Base-by-base conservation (phyloP, 2,113 vertebrate species). In the Mesoclemmys tuberculata region DNA sequence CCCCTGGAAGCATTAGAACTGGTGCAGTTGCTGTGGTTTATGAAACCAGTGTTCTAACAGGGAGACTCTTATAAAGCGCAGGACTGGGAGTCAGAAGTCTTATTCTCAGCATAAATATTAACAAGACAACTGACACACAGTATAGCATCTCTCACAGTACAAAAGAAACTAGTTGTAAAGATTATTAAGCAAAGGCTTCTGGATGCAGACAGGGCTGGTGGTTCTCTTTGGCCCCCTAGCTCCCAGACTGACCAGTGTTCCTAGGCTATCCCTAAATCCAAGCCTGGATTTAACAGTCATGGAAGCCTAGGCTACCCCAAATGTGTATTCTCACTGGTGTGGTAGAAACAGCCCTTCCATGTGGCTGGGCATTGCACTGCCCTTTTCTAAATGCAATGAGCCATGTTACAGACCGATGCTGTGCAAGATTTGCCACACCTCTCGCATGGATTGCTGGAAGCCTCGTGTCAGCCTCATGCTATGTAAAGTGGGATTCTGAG, bases 361-460 rank as follows among this genome's bases (percentile, higher is more conserved):
- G 19, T n/a, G 19, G n/a, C 18, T 38, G n/a, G n/a, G 68, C 35
- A n/a, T 68, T n/a, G 35, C 35, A 71, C n/a, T 38, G 68, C 19
- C 38, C 68, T 24, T 38, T 71, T 71, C 68, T 10, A 71, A 6
- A 46, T 2, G 55, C 2, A 27, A 27, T 22, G 16, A 3, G 49
- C 1, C 54, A 0, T 29, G 44, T 48, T 29, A 44, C 71, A 31
- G 29, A 78, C 13, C 12, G 2, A 51, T 27, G 77, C 2, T 10
- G 8, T 5, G 2, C 7, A 0, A 49, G 75, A 26, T 5, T 4
- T 2, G 55, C 48, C 21, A 22, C 83, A 44, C 31, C 1, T 6
- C n/a, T 27, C 0, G 0, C 41, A 52, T 8, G 41, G 68, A 10
- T 11, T 9, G 68, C 68, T 22, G 68, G 68, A 5, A 12, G 10